Conservation (phyloP, 1,140 invertebrate species). For the Ruditapes philippinarum region DNA sequence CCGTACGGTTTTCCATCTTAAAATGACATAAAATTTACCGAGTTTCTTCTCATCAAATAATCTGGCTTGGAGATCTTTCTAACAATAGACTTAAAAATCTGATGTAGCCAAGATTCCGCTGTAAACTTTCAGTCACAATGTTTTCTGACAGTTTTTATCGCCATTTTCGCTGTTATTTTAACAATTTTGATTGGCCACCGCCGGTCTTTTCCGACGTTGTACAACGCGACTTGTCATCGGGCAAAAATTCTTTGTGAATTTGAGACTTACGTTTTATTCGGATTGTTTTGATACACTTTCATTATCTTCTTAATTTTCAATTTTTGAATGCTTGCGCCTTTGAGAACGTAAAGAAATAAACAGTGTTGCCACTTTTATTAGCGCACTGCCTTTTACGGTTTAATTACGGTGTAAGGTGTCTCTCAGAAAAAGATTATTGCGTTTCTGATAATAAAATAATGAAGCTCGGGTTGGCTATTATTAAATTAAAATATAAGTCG, state of each 20-base stretch:
- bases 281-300: background rate
- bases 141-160: conserved; percentile 16
- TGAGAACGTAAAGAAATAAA: too few relatives aligned
- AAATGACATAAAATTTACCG: background rate
- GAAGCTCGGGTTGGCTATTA: background rate
- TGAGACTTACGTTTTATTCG: background rate
- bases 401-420: background rate
- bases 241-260: background rate
- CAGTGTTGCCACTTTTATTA: conserved; percentile 1
- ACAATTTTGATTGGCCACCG: background rate
- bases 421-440: background rate
- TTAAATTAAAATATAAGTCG: too few relatives aligned
- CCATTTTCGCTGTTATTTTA: background rate
- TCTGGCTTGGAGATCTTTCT: background rate
- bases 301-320: background rate
- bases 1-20: background rate
- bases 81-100: background rate
- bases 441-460: background rate
- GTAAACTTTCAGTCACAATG: background rate
- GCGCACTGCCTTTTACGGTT: background rate
- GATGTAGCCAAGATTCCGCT: conserved; percentile 6
- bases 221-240: background rate
- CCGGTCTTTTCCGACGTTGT: background rate
- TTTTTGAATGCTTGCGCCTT: too few relatives aligned
- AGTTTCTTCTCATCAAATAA: conserved; percentile 23